A percentile compares a stretch with the other conserved stretches of the same genome.
These are phyloP conservation scores for Pegoplata infirma DNA, from an alignment of 2,888 invertebrate genomes.

Conservation along the genomic window DNA sequence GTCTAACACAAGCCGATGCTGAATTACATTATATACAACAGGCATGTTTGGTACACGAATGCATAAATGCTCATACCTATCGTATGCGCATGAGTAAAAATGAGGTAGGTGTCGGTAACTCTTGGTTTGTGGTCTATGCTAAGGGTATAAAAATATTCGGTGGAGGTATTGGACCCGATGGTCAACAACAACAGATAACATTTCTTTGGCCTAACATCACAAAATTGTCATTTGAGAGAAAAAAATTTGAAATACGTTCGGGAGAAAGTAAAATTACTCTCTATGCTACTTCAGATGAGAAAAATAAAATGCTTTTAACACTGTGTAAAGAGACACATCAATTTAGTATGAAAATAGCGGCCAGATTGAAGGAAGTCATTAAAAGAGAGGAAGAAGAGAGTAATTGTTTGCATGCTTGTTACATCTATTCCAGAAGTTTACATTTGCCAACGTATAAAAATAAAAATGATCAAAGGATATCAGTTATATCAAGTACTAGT, in stretches of 20 bases:
- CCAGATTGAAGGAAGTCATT: constrained; percentile 89
- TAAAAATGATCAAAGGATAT: constrained; percentile 89
- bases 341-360: constrained; percentile 95
- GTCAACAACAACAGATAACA: constrained; percentile 82
- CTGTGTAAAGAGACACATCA: constrained; percentile 96
- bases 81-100: constrained; percentile 87
- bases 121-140: constrained; percentile 94
- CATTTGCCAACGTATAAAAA: constrained; percentile 81
- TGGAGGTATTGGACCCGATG: constrained; percentile 79
- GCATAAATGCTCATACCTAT: constrained; percentile 93
- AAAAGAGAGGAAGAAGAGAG: constrained; percentile 91
- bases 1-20: constrained; percentile 88
- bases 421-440: constrained; percentile 84
- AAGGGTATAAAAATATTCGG: constrained; percentile 93
- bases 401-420: constrained; percentile 83
- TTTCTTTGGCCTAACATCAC: constrained; percentile 98
- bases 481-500: constrained; percentile 94
- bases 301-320: constrained; percentile 92
- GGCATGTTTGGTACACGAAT: constrained; percentile 89
- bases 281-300: constrained; percentile 94
- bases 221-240: constrained; percentile 96
- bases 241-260: constrained; percentile 97
- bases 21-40: constrained; percentile 93
- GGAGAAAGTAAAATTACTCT: constrained; percentile 92
- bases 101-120: constrained; percentile 87